Percentiles rank a stretch among this genome's conserved stretches.
Conservation (phyloP, 2,113 vertebrate species). For the Anguilla rostrata region DNA sequence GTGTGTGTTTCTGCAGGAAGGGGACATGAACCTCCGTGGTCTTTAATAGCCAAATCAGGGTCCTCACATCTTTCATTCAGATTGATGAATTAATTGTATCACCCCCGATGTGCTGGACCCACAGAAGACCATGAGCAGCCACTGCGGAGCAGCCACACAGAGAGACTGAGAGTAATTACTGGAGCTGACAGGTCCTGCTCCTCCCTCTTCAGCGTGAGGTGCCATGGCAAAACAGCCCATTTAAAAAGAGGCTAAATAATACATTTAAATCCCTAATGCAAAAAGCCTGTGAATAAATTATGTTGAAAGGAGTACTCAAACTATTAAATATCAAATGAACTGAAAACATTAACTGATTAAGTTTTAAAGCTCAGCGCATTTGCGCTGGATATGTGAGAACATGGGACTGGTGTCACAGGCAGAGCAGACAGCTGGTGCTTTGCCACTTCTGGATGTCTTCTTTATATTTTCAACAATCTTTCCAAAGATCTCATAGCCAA, state of each 20-base stretch:
- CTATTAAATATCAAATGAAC: not conserved
- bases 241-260: not conserved
- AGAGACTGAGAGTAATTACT: conserved; percentile 23
- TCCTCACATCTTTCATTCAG: conserved; percentile 26
- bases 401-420: not conserved
- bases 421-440: not conserved
- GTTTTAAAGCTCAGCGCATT: not conserved
- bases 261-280: not conserved
- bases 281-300: not conserved
- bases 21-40: not conserved
- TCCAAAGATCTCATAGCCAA: not conserved
- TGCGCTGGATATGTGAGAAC: not conserved
- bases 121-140: conserved; percentile 4
- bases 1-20: not conserved
- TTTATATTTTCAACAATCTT: not conserved
- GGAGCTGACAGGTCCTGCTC: not conserved
- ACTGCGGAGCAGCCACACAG: not conserved
- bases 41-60: conserved; percentile 17
- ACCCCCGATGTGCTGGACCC: conserved; percentile 25
- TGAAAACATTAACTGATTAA: not conserved
- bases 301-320: not conserved
- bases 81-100: conserved; percentile 38
- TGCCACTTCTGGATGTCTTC: not conserved
- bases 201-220: not conserved
- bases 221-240: not conserved